These are phyloP conservation scores for Synchiropus splendidus DNA, from an alignment of 2,113 vertebrate species.

Conservation along the genomic window DNA sequence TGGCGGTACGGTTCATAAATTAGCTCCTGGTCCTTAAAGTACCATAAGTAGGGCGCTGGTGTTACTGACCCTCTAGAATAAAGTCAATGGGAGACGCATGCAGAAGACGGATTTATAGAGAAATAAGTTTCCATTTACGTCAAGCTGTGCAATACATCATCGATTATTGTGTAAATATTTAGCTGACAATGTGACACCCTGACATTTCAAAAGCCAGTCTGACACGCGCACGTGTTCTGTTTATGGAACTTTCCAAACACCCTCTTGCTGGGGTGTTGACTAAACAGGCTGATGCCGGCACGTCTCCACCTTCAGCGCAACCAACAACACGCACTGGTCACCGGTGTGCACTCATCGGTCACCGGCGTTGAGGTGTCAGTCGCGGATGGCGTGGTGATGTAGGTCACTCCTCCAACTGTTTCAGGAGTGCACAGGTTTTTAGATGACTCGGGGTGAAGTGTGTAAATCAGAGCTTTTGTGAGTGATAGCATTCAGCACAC, in stretches of 20 bases:
- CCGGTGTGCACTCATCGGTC: constrained; percentile 7
- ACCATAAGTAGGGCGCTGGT: too few species aligned
- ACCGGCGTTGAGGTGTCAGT: constrained; percentile 3
- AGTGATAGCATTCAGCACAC: constrained; percentile 7
- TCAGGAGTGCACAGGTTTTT: background rate
- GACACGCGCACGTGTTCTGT: constrained; percentile 14
- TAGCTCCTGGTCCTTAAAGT: too few species aligned
- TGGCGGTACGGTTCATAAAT: too few species aligned
- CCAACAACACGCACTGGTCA: constrained; percentile 38
- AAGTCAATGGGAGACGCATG: background rate
- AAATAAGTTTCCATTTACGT: background rate
- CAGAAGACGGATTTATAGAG: background rate
- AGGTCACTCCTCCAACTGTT: background rate
- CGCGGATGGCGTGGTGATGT: constrained; percentile 2
- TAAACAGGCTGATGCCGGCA: constrained; percentile 38
- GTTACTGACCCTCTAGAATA: too few species aligned
- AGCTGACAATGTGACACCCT: constrained; percentile 17
- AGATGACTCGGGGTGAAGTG: constrained; percentile 4
- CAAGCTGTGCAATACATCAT: too few species aligned
- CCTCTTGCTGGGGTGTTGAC: constrained; percentile 46
- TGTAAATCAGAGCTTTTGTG: constrained; percentile 13
- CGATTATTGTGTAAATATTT: background rate
- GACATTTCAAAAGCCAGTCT: constrained; percentile 23
- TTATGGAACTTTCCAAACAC: constrained; percentile 57
- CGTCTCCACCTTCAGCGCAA: constrained; percentile 23